Evolutionary conservation across 2,888 invertebrate species (phyloP).

Genomic region (Amphipyra berbera): DNA sequence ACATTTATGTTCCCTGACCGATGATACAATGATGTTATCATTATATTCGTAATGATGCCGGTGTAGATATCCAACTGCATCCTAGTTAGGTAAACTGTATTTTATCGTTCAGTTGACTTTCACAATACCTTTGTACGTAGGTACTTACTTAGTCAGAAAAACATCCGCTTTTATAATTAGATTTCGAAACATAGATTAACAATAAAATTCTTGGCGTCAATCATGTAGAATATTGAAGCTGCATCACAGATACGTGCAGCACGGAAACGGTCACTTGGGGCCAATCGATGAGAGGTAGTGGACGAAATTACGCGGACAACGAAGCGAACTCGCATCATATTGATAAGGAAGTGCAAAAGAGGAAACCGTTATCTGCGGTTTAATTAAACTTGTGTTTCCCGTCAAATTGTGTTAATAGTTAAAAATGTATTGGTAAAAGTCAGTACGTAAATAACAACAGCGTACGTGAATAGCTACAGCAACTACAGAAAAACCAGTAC

Average conservation of each 20-base stretch:
- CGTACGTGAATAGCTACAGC: slow-evolving; percentile 11
- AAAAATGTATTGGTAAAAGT: slow-evolving; percentile 13
- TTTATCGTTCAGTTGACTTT: neutral
- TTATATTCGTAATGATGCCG: neutral
- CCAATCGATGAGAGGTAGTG: slow-evolving; percentile 49
- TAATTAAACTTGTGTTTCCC: slow-evolving; percentile 48
- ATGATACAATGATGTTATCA: slow-evolving; percentile 17
- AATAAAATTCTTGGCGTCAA: slow-evolving; percentile 2
- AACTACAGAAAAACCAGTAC: slow-evolving; percentile 21
- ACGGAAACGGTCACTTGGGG: slow-evolving; percentile 65
- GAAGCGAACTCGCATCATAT: slow-evolving; percentile 34
- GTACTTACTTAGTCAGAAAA: too few relatives aligned
- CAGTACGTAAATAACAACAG: slow-evolving; percentile 6
- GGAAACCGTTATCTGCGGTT: slow-evolving; percentile 58
- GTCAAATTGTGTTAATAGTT: slow-evolving; percentile 21
- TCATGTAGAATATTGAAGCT: slow-evolving; percentile 26
- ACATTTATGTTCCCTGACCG: neutral
- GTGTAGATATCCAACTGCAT: slow-evolving; percentile 9
- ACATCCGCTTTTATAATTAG: too few relatives aligned
- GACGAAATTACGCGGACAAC: slow-evolving; percentile 39
- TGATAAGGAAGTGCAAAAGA: slow-evolving; percentile 55
- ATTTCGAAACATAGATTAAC: too few relatives aligned
- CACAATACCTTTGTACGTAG: neutral
- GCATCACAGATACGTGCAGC: slow-evolving; percentile 21
- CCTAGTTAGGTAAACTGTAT: neutral